Conservation (phyloP, 2,888 invertebrate genomes). For the Lasius fuliginosus region DNA sequence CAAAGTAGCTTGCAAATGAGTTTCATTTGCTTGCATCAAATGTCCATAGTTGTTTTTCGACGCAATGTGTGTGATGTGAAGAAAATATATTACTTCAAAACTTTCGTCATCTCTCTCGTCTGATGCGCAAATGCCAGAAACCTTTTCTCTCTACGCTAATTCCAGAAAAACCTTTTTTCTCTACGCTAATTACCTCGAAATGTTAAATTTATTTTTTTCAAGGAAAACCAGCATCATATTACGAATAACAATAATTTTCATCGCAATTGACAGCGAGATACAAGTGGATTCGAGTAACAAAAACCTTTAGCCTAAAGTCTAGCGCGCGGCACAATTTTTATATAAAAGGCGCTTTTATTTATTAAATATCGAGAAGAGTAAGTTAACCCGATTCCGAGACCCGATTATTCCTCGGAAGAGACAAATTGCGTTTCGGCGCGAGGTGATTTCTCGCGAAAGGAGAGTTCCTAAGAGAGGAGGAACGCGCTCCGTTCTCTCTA, state of each 20-base stretch:
- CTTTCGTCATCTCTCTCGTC: no score
- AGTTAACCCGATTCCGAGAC: neutral
- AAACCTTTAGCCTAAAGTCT: no score
- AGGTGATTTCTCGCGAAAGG: neutral
- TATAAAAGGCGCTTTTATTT: neutral
- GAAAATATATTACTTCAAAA: neutral
- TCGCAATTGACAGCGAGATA: no score
- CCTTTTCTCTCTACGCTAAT: neutral
- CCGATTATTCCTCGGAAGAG: neutral
- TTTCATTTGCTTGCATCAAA: neutral
- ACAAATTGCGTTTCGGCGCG: neutral
- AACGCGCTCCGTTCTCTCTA: constrained; percentile 5
- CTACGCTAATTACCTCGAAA: neutral
- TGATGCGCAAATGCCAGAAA: neutral
- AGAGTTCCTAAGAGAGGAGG: neutral
- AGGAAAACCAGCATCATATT: neutral
- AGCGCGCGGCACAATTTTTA: neutral
- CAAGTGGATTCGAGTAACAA: neutral
- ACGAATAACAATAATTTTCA: neutral
- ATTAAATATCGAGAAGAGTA: neutral
- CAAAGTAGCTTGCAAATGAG: neutral
- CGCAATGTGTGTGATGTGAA: neutral
- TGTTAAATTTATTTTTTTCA: neutral
- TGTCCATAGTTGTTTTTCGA: neutral
- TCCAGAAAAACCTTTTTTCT: neutral